Evolutionary conservation across 2,888 invertebrate species (phyloP).

Genomic region (Lithophane semibrunnea): DNA sequence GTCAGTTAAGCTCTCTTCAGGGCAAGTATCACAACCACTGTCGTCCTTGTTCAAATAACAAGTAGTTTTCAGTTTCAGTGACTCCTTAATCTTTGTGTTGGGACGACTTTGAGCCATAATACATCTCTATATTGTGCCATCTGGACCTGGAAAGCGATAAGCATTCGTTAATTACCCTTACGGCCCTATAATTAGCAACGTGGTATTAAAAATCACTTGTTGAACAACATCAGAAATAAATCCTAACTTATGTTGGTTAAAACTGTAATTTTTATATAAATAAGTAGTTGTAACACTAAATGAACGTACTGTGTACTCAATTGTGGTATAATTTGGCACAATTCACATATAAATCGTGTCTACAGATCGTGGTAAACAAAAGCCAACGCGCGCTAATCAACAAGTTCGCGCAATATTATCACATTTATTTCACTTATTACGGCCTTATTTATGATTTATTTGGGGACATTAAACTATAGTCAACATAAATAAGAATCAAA

Average conservation of each 20-base stretch:
- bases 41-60: slow-evolving; percentile 64
- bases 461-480: slow-evolving; percentile 63
- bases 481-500: slow-evolving; percentile 67
- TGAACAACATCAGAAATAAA: slow-evolving; percentile 62
- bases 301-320: slow-evolving; percentile 60
- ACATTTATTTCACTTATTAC: slow-evolving; percentile 72
- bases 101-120: slow-evolving; percentile 75
- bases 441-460: slow-evolving; percentile 61
- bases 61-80: slow-evolving; percentile 65
- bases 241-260: slow-evolving; percentile 53
- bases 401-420: slow-evolving; percentile 85
- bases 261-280: slow-evolving; percentile 55
- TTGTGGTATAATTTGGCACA: slow-evolving; percentile 68
- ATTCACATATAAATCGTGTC: slow-evolving; percentile 77
- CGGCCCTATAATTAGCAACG: slow-evolving; percentile 69
- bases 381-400: slow-evolving; percentile 77
- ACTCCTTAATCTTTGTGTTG: slow-evolving; percentile 72
- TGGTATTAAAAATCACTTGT: slow-evolving; percentile 72
- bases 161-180: slow-evolving; percentile 66
- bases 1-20: slow-evolving; percentile 64
- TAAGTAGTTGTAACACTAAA: slow-evolving; percentile 55
- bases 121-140: slow-evolving; percentile 76
- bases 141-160: slow-evolving; percentile 81
- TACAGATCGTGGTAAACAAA: slow-evolving; percentile 84
- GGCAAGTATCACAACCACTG: slow-evolving; percentile 68